Conservation (phyloP, 2,797 vertebrate genomes). For the Streptopelia turtur region DNA sequence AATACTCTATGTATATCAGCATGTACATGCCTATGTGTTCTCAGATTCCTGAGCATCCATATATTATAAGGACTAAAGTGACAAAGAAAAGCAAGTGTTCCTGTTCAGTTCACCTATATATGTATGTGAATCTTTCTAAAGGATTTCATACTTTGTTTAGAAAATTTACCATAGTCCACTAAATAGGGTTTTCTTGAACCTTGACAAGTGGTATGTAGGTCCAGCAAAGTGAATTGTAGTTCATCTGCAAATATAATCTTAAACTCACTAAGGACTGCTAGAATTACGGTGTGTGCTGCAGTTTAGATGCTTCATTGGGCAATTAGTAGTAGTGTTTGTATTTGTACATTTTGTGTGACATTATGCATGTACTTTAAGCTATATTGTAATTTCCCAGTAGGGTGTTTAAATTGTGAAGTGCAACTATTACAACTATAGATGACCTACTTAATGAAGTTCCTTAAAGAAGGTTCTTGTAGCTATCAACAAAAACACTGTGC, state of each 20-base stretch:
- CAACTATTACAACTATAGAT: neutral
- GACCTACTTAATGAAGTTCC: neutral
- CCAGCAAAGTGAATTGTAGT: neutral
- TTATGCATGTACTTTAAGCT: neutral
- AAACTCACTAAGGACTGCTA: neutral
- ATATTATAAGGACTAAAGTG: neutral
- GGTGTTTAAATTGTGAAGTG: neutral
- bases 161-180: neutral
- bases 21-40: neutral
- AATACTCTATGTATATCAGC: neutral
- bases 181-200: neutral
- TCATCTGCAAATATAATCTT: neutral
- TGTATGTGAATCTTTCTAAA: neutral
- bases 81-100: neutral
- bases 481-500: neutral
- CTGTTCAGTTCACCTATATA: neutral
- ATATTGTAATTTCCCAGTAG: neutral
- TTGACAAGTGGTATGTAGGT: neutral
- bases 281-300: neutral
- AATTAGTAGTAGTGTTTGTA: neutral
- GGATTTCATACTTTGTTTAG: neutral
- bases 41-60: neutral
- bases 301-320: neutral
- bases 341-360: neutral
- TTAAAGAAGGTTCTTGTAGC: neutral